Conservation (phyloP, 2,113 vertebrate species). For the Acanthisitta chloris region DNA sequence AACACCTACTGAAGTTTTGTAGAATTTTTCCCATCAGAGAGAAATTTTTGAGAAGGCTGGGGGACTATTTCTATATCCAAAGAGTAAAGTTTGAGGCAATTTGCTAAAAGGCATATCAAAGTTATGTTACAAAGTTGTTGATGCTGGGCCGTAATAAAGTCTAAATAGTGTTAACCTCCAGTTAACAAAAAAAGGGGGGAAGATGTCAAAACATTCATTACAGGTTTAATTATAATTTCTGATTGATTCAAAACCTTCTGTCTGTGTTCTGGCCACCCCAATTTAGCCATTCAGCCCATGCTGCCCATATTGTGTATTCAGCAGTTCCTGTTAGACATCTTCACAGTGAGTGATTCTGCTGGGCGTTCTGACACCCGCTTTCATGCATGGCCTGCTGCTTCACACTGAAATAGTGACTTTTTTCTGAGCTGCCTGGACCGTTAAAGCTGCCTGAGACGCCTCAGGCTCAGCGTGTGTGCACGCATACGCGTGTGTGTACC, state of each 20-base stretch:
- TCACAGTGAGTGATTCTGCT: constrained; percentile 68
- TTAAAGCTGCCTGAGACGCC: constrained; percentile 75
- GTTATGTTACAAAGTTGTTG: constrained; percentile 36
- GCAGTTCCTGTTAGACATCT: constrained; percentile 73
- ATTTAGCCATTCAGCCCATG: constrained; percentile 55
- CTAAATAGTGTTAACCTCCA: not conserved
- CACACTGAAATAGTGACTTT: constrained; percentile 8
- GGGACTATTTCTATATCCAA: not conserved
- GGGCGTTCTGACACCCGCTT: constrained; percentile 73
- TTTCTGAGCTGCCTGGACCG: constrained; percentile 45
- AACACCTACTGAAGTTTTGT: not conserved
- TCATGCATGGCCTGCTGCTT: constrained; percentile 76
- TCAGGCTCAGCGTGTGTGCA: not conserved
- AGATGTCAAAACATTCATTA: constrained; percentile 41
- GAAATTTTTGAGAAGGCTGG: not conserved
- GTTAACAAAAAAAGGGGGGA: not conserved
- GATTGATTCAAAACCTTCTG: constrained; percentile 56
- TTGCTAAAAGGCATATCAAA: not conserved
- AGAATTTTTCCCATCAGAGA: not conserved
- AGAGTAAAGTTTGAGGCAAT: not conserved
- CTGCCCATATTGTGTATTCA: constrained; percentile 70
- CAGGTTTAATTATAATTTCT: constrained; percentile 65
- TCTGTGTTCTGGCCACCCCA: constrained; percentile 49
- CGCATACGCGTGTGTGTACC: fast-evolving
- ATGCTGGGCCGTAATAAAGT: not conserved